Evolutionary conservation across 1,140 invertebrate genomes (phyloP).

Genomic region (Apis florea): DNA sequence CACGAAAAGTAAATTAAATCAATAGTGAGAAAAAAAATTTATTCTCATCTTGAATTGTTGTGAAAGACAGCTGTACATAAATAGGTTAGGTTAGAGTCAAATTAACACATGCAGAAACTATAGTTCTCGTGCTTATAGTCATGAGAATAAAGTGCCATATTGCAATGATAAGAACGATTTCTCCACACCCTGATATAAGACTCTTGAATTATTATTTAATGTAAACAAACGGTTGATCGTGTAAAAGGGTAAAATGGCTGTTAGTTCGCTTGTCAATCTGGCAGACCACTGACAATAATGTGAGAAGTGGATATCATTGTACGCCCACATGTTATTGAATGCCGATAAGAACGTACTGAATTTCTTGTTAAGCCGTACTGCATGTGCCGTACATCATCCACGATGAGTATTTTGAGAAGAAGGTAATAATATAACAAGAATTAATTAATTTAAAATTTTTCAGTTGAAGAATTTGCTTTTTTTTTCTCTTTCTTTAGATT

Average conservation of each 20-base stretch:
- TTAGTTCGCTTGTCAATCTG: conserved; percentile 24
- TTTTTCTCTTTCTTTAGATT: conserved; percentile 82
- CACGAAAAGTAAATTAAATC: neutral
- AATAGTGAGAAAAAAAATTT: neutral
- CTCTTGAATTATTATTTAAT: conserved; percentile 7
- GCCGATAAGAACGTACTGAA: conserved; percentile 50
- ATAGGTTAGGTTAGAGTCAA: conserved; percentile 29
- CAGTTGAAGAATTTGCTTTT: neutral
- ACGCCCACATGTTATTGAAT: conserved; percentile 55
- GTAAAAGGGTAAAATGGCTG: conserved; percentile 18
- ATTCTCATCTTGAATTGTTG: neutral
- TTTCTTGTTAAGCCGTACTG: conserved; percentile 9
- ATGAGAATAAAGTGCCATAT: conserved; percentile 41
- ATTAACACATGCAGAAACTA: conserved; percentile 30
- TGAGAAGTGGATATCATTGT: conserved; percentile 31
- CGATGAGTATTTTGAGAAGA: conserved; percentile 63
- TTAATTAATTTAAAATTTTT: neutral
- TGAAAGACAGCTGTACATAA: neutral
- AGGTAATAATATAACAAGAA: conserved; percentile 28
- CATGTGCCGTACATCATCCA: conserved; percentile 38
- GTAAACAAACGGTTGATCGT: conserved; percentile 13
- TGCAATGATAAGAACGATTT: conserved; percentile 45
- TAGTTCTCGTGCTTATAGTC: conserved; percentile 13
- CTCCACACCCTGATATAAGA: conserved; percentile 13
- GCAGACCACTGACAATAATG: conserved; percentile 51